Evolutionary conservation across 2,113 vertebrate species (phyloP).

Genomic region (Columba livia): DNA sequence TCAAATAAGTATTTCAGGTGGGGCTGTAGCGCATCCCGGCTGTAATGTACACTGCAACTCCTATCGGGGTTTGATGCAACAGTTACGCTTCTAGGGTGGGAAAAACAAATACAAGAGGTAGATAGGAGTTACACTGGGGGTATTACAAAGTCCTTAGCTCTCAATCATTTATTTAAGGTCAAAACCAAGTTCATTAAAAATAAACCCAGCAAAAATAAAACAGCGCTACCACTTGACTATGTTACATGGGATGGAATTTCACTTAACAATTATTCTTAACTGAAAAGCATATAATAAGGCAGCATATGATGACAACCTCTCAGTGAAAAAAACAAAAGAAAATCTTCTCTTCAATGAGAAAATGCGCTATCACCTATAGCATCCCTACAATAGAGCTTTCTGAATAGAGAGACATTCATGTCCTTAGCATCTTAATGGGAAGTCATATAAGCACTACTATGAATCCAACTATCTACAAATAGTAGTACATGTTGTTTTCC

Average conservation of each 20-base stretch:
- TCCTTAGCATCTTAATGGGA: background rate
- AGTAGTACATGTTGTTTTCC: background rate
- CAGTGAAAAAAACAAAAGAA: background rate
- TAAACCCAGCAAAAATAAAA: background rate
- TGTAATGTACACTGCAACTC: background rate
- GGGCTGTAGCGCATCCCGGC: background rate
- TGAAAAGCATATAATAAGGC: background rate
- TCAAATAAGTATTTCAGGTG: background rate
- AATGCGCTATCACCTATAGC: background rate
- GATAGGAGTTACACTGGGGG: background rate
- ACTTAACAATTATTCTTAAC: background rate
- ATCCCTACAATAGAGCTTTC: background rate
- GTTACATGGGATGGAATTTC: background rate
- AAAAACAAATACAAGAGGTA: background rate
- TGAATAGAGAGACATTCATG: background rate
- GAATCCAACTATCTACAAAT: background rate
- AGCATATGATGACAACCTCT: background rate
- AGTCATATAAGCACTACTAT: background rate
- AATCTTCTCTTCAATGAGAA: background rate
- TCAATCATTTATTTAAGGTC: background rate
- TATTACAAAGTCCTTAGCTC: background rate
- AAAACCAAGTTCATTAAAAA: background rate
- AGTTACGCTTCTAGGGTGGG: background rate
- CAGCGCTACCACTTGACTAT: background rate
- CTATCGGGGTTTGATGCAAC: background rate